These are phyloP conservation scores for Euura lappo DNA, from an alignment of 1,140 invertebrate genomes.

Conservation along the genomic window DNA sequence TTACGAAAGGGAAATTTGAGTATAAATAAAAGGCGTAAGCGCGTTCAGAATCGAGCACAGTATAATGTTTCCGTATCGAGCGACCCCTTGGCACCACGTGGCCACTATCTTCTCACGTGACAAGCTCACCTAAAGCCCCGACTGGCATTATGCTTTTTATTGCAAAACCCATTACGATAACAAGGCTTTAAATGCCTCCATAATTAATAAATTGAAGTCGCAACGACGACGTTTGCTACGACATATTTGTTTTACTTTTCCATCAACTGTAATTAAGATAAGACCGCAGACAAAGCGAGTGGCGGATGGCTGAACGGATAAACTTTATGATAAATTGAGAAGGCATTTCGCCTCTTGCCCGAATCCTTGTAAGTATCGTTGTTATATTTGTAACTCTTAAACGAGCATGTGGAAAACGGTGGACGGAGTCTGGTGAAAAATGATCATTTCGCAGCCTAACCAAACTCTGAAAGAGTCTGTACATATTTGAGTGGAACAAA, in stretches of 20 bases:
- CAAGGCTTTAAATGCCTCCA: conserved; percentile 5
- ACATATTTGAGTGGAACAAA: neutral
- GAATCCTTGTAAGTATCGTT: no score
- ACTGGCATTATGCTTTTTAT: conserved; percentile 4
- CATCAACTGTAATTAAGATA: no score
- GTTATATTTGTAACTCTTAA: neutral
- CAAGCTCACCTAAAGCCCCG: conserved; percentile 1
- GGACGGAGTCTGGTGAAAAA: neutral
- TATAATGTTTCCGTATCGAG: conserved; percentile 1
- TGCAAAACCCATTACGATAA: conserved; percentile 7
- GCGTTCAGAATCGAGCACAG: neutral
- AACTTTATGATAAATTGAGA: no score
- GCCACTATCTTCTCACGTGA: neutral
- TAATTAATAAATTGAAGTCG: conserved; percentile 4
- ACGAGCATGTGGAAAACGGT: neutral
- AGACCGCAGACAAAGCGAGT: no score
- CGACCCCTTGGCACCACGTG: neutral
- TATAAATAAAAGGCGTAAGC: neutral
- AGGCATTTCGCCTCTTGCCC: no score
- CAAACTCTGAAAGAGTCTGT: no score
- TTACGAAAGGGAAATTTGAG: neutral
- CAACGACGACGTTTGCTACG: no score
- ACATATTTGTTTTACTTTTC: no score
- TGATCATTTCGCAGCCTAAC: neutral
- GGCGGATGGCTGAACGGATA: no score